Base-by-base conservation (phyloP, 2,113 vertebrate species). In the Sterrhoptilus dennistouni region DNA sequence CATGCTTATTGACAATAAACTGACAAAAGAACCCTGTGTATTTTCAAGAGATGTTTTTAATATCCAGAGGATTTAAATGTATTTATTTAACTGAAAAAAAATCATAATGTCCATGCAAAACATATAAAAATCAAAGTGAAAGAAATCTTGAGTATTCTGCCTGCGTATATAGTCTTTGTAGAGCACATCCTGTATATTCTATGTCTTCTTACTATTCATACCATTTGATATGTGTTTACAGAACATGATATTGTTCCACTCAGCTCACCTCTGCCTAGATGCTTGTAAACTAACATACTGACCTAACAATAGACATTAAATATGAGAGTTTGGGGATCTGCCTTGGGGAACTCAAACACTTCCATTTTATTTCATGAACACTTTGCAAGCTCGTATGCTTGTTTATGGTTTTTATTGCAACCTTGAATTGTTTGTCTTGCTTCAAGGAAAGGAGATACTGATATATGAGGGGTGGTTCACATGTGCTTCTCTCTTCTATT, bases 301-400 rank as follows among this genome's bases (percentile, higher is more conserved):
- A 87, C 80, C 84, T 88, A 90, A 93, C 22, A 33, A 74, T 6
- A 77, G 71, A n/a, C 54, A 63, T 63, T 90, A 94, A 83, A 88
- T 77, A 80, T 20, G 71, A 89, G 29, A 91, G 44, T 86, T 29
- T 88, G 75, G 54, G 50, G 75, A 91, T 54, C 45, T 91, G 61
- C 79, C 84, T 80, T 63, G 31, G 50, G 63, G 71, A 94, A 70
- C 42, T 95, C 75, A 91, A 57, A 89, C 17, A 90, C 74, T 94
- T 83, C 29, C 80, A 25, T 77, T 96, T 90, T 80, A 93, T 95
- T 93, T 94, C 93, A 91, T 36, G 25, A 91, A 65, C 24, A 50
- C 23, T 93, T 76, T 79, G 40, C 33, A 76, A 87, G 78, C 81
- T 85, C n/a, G 24, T 82, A 87, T 2, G 8, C 59, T 91, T 95